Conservation (phyloP, 2,113 vertebrate species). For the Lepisosteus osseus region DNA sequence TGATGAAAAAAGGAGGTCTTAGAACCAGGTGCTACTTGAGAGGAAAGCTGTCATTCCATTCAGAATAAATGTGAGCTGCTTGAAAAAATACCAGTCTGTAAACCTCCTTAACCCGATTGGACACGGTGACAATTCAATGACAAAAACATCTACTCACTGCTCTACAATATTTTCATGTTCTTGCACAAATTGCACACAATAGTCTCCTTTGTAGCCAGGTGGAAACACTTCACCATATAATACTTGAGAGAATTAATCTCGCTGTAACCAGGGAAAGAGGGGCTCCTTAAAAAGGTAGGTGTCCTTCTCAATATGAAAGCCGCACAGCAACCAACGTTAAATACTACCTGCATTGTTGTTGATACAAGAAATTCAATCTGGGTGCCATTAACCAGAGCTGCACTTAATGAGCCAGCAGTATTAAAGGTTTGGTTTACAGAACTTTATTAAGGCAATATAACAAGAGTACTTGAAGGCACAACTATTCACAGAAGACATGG, state of each 20-base stretch:
- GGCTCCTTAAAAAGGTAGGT: neutral
- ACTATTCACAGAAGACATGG: neutral
- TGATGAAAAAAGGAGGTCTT: neutral
- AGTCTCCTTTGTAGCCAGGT: constrained; percentile 15
- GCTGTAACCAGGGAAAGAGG: constrained; percentile 1
- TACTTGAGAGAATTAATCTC: constrained; percentile 11
- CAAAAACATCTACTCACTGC: constrained; percentile 13
- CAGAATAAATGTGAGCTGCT: constrained; percentile 5
- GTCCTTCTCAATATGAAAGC: constrained; percentile 12
- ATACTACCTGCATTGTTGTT: constrained; percentile 20
- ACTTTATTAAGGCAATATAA: constrained; percentile 18
- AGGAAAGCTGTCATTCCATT: neutral
- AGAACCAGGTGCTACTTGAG: constrained; percentile 5
- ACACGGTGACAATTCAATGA: constrained; percentile 9
- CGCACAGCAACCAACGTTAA: constrained; percentile 8
- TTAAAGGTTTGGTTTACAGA: constrained; percentile 11
- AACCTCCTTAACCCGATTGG: constrained; percentile 10
- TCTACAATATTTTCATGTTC: constrained; percentile 18
- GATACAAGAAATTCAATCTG: constrained; percentile 15
- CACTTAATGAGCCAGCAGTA: constrained; percentile 12
- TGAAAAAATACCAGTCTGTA: constrained; percentile 2
- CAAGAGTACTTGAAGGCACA: constrained; percentile 2
- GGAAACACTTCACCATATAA: constrained; percentile 14
- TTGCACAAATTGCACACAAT: constrained; percentile 11
- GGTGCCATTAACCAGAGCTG: constrained; percentile 14